Evolutionary conservation across 2,113 vertebrate genomes (phyloP).

Genomic region (Pongo pygmaeus): DNA sequence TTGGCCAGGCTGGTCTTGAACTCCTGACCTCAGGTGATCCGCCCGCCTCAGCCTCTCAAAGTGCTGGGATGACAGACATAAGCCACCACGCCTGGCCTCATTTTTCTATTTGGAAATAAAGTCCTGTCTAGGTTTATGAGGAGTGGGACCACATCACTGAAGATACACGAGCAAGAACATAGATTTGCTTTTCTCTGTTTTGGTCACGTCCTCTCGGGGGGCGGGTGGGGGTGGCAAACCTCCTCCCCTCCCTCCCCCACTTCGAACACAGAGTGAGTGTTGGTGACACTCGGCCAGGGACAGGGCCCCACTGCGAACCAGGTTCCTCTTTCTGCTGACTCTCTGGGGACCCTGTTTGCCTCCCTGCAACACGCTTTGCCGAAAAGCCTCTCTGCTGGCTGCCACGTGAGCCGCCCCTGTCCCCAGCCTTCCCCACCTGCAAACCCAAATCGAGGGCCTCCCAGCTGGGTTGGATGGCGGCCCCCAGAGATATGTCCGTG

Average conservation of each 20-base stretch:
- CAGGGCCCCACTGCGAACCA: accelerated
- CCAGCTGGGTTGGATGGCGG: accelerated
- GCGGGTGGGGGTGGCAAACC: not conserved
- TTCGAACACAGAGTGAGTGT: accelerated
- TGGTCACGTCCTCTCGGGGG: accelerated
- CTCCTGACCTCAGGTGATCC: too few species aligned
- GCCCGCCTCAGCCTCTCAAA: too few species aligned
- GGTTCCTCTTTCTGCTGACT: not conserved
- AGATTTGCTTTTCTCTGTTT: accelerated
- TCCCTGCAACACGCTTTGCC: accelerated
- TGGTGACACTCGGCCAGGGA: accelerated
- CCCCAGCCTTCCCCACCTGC: accelerated
- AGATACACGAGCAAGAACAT: accelerated
- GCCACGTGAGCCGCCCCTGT: too few species aligned
- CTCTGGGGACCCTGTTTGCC: not conserved
- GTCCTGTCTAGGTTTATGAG: accelerated
- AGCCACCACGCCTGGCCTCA: too few species aligned
- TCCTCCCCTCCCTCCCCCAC: accelerated
- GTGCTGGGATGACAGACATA: too few species aligned
- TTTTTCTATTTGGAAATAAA: accelerated
- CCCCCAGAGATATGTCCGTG: accelerated
- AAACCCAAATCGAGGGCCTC: accelerated
- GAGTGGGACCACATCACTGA: accelerated
- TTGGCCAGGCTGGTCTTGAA: too few species aligned
- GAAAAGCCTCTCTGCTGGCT: too few species aligned